Evolutionary conservation across 2,888 invertebrate genomes (phyloP), one percentile per base, ranked within the genome.

Genomic region (Hypolimnas misippus): DNA sequence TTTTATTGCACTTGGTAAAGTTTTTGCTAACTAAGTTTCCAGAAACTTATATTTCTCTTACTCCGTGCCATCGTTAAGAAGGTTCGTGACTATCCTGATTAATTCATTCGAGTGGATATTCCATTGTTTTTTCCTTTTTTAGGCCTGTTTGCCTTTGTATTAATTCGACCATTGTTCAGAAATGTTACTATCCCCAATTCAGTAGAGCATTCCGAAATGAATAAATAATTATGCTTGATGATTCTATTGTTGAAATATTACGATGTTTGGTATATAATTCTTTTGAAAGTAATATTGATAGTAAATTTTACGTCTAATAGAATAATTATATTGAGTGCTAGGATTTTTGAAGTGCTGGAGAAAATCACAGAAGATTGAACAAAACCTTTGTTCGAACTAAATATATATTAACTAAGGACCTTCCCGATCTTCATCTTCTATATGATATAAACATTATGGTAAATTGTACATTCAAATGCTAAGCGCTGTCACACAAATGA

Each of bases 11-110:
- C 70, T 74, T 69, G 61, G 58, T 40, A 29, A 68, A 72, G 67
- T 84, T 81, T 70, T 68, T 65, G 69, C 68, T 68, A 76, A 74
- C 78, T 73, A 81, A 82, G 76, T 83, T 82, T 74, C 66, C 57
- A 61, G 78, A 66, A 46, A 81, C 77, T 82, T 84, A 82, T 82
- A 83, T 85, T 82, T 81, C 71, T 70, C 21, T 3, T 74, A 74
- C 79, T 81, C 70, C 86, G 85, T 87, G 87, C 81, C 78, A 78
- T 89, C 90, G 80, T 90, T 90, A 89, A 79, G 66, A 70, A 58
- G 71, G 81, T 83, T 85, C 90, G 89, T 91, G 90, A 89, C 87
- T 83, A 69, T 70, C 81, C 79, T 84, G 85, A 89, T 90, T 89
- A 89, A 89, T 89, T 86, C 83, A 83, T 82, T 75, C 70, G 63